Base-by-base conservation (phyloP, 2,113 vertebrate genomes). In the Echinops telfairi region DNA sequence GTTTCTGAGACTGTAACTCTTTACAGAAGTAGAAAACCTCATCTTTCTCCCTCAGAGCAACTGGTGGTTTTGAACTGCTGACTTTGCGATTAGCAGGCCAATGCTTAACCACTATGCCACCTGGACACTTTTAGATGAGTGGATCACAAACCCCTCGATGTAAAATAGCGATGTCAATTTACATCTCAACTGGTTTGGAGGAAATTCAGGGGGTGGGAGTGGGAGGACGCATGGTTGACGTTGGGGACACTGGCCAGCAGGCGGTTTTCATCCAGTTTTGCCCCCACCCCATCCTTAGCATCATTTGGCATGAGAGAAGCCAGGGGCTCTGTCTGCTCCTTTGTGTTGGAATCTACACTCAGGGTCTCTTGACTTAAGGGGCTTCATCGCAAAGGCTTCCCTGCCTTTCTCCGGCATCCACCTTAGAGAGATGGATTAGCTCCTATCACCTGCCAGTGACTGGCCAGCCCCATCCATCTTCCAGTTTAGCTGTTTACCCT, bases 371-470 rank as follows among this genome's bases (percentile, higher is more conserved):
- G 0, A 8, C 43, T 33, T 0, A 25, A 22, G 25, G 19, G 40
- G 22, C 70, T 75, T 47, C 40, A 3, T 66, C 84, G 31, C 9
- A 6, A 40, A 78, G 33, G 57, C 1, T 25, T 25, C 2, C 0
- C 1, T 3, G 29, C 43, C 77, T 79, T 62, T 57, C 20, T 40
- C 25, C 43, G 25, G 2, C 53, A 1, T n/a, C 64, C 84, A 38
- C 79, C 75, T 88, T 6, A 31, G 25, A 40, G 86, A 53, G 47
- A 78, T 3, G 0, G 25, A 29, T 14, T 17, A 47, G 57, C 81
- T 95, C 89, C 57, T 77, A 57, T 89, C 88, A 81, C 78, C 87
- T 92, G 66, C 84, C 84, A 40, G 68, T 23, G 27, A 40, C 38
- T 0, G 4, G 6, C 76, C 43, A 5, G 78, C 47, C 53, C 78